Conservation (phyloP, 2,113 vertebrate species). For the Urocolius indicus region DNA sequence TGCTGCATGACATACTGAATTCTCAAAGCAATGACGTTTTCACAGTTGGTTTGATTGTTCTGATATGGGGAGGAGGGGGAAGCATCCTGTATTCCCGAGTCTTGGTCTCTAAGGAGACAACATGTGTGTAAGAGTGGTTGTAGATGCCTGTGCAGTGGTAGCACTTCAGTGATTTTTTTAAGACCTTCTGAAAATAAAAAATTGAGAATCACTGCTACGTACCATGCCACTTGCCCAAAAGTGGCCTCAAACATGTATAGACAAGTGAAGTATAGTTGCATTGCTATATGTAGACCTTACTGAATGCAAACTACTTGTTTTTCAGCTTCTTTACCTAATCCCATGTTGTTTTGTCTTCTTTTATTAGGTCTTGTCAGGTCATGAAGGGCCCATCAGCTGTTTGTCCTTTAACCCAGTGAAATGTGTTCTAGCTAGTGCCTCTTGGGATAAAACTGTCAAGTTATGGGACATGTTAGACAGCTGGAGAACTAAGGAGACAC, state of each 20-base stretch:
- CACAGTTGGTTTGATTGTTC: not conserved
- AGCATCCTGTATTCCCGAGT: not conserved
- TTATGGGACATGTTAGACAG: conserved; percentile 98
- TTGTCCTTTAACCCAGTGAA: conserved; percentile 90
- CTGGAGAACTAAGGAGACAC: conserved; percentile 92
- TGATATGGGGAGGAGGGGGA: not conserved
- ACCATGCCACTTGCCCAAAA: not conserved
- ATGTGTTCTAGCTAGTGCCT: conserved; percentile 90
- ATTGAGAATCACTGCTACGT: not conserved
- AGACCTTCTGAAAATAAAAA: not conserved
- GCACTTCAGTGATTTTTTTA: not conserved
- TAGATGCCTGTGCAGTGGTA: not conserved
- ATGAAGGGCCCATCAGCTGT: conserved; percentile 91
- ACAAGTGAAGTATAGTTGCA: not conserved
- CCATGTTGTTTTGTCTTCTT: not conserved
- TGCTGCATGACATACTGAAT: not conserved
- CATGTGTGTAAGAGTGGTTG: not conserved
- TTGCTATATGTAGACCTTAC: not conserved
- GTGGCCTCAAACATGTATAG: not conserved
- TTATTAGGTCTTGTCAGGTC: conserved; percentile 88
- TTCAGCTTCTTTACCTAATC: not conserved
- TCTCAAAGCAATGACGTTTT: not conserved
- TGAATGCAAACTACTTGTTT: not conserved
- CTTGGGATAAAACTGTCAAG: conserved; percentile 94
- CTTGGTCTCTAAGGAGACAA: not conserved